A percentile compares a stretch with the other conserved stretches of the same genome.
Conservation (phyloP, 1,140 invertebrate species). For the Maconellicoccus hirsutus region DNA sequence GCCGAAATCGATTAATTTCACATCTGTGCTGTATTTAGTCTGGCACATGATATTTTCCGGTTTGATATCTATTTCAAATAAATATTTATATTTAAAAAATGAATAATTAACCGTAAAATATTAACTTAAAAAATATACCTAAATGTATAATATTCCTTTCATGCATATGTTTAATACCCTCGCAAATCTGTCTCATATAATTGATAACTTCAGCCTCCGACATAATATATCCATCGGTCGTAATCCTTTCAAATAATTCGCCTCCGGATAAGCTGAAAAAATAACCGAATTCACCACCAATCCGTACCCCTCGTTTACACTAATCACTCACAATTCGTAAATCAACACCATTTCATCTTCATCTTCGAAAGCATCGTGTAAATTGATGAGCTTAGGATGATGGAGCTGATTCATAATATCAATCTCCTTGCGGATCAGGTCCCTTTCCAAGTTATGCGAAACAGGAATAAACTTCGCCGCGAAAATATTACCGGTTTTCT, state of each 20-base stretch:
- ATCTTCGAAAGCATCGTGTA: constrained; percentile 98
- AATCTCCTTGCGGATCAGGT: constrained; percentile 94
- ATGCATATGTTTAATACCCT: constrained; percentile 98
- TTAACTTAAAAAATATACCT: constrained; percentile 39
- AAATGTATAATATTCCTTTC: constrained; percentile 98
- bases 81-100: background rate
- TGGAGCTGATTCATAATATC: constrained; percentile 98
- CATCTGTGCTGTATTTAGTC: constrained; percentile 82
- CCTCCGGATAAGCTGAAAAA: constrained; percentile 81
- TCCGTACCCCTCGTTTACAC: background rate
- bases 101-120: background rate
- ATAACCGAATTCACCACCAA: constrained; percentile 24
- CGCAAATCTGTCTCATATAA: constrained; percentile 97
- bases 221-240: constrained; percentile 95
- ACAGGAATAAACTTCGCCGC: constrained; percentile 99
- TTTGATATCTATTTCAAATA: constrained; percentile 59
- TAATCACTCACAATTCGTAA: constrained; percentile 84
- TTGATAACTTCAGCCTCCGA: constrained; percentile 98
- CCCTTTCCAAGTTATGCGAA: constrained; percentile 88
- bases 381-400: constrained; percentile 92
- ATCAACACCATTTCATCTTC: constrained; percentile 99
- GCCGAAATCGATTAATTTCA: constrained; percentile 98
- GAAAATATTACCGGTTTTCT: constrained; percentile 90
- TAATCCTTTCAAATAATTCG: constrained; percentile 96
- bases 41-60: constrained; percentile 99